Evolutionary conservation across 2,113 vertebrate species (phyloP), one percentile per base, ranked within the genome.

Genomic region (Chaetura pelagica): DNA sequence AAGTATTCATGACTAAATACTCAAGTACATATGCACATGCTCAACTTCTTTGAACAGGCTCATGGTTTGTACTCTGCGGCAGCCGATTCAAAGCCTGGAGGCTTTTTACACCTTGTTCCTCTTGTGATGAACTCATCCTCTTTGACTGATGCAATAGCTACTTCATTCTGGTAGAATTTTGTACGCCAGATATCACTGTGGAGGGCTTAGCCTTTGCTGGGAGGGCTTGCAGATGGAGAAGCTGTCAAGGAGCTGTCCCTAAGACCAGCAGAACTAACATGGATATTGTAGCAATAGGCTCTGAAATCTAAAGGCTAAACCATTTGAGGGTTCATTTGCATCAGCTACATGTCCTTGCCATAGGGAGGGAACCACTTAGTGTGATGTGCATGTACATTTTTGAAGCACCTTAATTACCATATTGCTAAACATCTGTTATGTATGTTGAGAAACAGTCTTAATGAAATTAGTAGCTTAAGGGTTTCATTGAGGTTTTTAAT

Each of bases 391-490:
- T 0, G 0, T 89, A 18, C 15, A 5, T 69, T 89, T 91, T 81
- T 77, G 72, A 89, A 93, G 22, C 51, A 86, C 71, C 51, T 83
- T 90, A 92, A 95, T 93, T 90, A 59, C 42, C 40, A 17, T 73
- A 62, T 84, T 93, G 75, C 85, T 48, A 91, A 96, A 95, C 42
- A 69, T 89, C 64, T 93, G n/a, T 69, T 76, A 22, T 76, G 49
- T 26, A 10, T 82, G 49, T 83, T 94, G 75, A 91, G 85, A 93
- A 91, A 91, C 34, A 75, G 30, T n/a, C 54, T 9, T 84, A 78
- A 61, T 61, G 46, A 93, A 96, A 97, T 94, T 48, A 64, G 69
- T 93, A 52, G 79, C 90, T 82, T 87, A 71, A 84, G 52, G 69
- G 52, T 38, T 88, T 87, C 18, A 15, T 32, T 72, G 58, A 75